A percentile compares a stretch with the other conserved stretches of the same genome.
Conservation (phyloP, 2,888 invertebrate genomes). For the Corythucha ciliata region DNA sequence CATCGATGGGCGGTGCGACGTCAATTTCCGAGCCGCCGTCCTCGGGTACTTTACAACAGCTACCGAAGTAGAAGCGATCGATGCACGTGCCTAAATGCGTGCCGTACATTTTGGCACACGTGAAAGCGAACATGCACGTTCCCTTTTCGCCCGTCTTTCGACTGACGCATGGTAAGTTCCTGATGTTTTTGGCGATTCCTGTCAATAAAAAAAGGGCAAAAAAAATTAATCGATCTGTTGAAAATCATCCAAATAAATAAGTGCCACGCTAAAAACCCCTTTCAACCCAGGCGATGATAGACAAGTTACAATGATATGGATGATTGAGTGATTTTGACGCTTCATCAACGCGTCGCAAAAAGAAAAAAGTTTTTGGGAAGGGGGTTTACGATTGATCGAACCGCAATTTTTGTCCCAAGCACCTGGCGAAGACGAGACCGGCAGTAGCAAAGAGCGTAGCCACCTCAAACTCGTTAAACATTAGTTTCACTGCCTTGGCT, state of each 20-base stretch:
- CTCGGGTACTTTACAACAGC: slow-evolving; percentile 65
- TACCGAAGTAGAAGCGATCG: slow-evolving; percentile 83
- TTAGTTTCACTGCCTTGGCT: no score
- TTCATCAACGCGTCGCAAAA: no score
- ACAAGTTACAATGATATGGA: neutral
- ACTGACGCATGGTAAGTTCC: slow-evolving; percentile 79
- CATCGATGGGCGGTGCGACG: slow-evolving; percentile 32
- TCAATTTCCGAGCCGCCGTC: slow-evolving; percentile 27
- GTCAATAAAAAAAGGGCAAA: slow-evolving; percentile 41
- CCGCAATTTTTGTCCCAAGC: no score
- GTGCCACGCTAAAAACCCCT: no score
- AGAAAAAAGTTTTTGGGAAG: no score
- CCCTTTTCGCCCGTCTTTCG: slow-evolving; percentile 69
- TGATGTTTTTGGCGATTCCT: slow-evolving; percentile 79
- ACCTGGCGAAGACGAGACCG: no score
- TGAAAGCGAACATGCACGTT: slow-evolving; percentile 88
- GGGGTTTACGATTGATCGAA: no score
- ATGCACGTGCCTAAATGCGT: slow-evolving; percentile 86
- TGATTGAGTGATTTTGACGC: slow-evolving; percentile 2
- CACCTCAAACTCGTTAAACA: no score
- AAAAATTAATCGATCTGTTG: no score
- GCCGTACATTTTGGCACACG: slow-evolving; percentile 82
- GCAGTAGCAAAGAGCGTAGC: no score
- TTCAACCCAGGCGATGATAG: neutral
- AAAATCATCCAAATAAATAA: no score